Conservation (phyloP, 2,888 invertebrate species). For the Masnerella sp. region DNA sequence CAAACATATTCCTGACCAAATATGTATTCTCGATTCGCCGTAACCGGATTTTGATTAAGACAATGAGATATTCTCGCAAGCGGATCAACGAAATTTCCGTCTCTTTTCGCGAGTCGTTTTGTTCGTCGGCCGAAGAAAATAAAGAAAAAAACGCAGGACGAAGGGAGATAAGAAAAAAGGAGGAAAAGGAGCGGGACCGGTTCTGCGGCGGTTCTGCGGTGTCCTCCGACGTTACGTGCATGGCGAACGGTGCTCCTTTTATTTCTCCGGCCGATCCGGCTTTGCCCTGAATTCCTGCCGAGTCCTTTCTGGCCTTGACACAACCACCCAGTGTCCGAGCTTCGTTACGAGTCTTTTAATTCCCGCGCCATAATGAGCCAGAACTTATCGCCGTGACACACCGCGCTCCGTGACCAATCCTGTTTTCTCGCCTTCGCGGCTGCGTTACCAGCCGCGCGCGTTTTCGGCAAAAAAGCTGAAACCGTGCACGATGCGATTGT, state of each 20-base stretch:
- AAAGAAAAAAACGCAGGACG: slow-evolving; percentile 6
- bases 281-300: slow-evolving; percentile 46
- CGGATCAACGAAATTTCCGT: no score
- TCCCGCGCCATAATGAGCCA: slow-evolving; percentile 34
- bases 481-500: not conserved
- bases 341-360: slow-evolving; percentile 48
- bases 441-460: not conserved
- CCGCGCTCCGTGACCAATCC: slow-evolving; percentile 24
- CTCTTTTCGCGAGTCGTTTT: not conserved
- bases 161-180: slow-evolving; percentile 10
- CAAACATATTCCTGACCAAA: no score
- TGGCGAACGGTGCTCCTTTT: slow-evolving; percentile 44
- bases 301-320: slow-evolving; percentile 58
- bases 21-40: no score
- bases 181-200: slow-evolving; percentile 43
- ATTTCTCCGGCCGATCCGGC: slow-evolving; percentile 35
- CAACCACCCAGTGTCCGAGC: slow-evolving; percentile 55
- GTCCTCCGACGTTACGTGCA: slow-evolving; percentile 47
- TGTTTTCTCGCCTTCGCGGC: slow-evolving; percentile 8
- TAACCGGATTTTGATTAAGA: no score
- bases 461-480: not conserved
- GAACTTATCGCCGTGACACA: slow-evolving; percentile 34
- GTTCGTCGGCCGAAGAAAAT: slow-evolving; percentile 3
- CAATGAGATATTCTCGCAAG: no score
- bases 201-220: slow-evolving; percentile 38